Percentiles rank a stretch among this genome's conserved stretches.
phyloP scores from a whole-genome alignment of 92 coral and sea anemone genomes.

The Galaxea fascicularis region DNA sequence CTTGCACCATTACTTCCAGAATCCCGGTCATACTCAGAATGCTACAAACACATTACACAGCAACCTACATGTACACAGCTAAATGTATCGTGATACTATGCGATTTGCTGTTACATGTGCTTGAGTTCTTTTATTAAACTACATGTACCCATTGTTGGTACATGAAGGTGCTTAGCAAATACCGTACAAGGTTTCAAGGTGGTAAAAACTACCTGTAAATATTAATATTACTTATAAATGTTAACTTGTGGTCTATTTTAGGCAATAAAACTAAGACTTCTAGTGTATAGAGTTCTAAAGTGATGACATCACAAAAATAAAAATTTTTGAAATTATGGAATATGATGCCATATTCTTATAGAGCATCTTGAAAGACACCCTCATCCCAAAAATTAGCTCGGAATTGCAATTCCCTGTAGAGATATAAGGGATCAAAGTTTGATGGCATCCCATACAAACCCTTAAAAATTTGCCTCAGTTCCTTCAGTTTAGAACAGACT shows the following conservation, averaged over 20 bases:
- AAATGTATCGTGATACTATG: neutral
- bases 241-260: neutral
- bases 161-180: conserved; percentile 4
- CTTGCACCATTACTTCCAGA: conserved; percentile 7
- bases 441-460: no score
- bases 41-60: conserved; percentile 20
- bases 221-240: conserved; percentile 12
- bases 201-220: neutral
- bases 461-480: no score
- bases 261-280: conserved; percentile 10
- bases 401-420: no score
- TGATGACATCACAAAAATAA: no score
- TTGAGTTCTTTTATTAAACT: neutral
- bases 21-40: conserved; percentile 11
- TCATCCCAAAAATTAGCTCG: no score
- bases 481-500: no score
- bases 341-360: no score
- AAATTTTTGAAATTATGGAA: no score
- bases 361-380: no score
- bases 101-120: neutral
- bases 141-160: neutral
- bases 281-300: no score
- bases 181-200: neutral
- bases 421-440: no score
- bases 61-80: neutral